Base-by-base conservation (phyloP, 2,888 invertebrate species). In the Scaptomyza polygonia region DNA sequence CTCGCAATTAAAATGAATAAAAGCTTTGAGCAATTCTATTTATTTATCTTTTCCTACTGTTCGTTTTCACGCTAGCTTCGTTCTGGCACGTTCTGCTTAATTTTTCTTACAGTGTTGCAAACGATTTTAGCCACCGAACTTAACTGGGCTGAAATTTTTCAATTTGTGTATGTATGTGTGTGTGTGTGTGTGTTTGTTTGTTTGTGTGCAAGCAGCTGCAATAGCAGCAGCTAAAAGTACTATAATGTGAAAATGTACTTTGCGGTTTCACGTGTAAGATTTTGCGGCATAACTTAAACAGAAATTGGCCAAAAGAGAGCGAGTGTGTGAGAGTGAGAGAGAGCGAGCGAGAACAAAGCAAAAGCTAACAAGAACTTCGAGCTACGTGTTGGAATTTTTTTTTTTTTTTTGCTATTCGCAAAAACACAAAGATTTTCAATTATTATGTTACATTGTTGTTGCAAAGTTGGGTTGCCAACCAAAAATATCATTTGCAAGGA, bases 221-320 rank as follows among this genome's bases (percentile, higher is more conserved):
- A 43, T 42, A 64, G 55, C 70, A 71, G 32, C 32, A 11, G 32
- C 40, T 11, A 40, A 9, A 16, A 18, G 43, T 14, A 36, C 14
- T 53, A 16, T 51, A 55, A 72, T 72, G 57, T 54, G 48, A 34
- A 67, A 72, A 63, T 58, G 16, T 39, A 39, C 32, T 54, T 68
- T 79, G 71, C 79, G 71, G 74, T 73, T 71, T 63, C 83, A 82
- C 79, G 67, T 79, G 83, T 63, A 79, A 79, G 72, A 83, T 79
- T 39, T 74, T 82, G 74, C 61, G 77, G 79, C 67, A 59, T 54
- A 58, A 70, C 64, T 68, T 42, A 64, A 16, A 42, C 48, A 39
- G 59, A 65, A 5, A 25, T 72, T 72, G 54, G 56, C 62, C 32
- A 40, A 39, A 54, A 25, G 12, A 27, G 6, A 21, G 3, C 12